Evolutionary conservation across 30 jellyfish, hydroid and myxozoan species (phyloP), one percentile per base, ranked within the genome.

Genomic region (Catostylus mosaicus): DNA sequence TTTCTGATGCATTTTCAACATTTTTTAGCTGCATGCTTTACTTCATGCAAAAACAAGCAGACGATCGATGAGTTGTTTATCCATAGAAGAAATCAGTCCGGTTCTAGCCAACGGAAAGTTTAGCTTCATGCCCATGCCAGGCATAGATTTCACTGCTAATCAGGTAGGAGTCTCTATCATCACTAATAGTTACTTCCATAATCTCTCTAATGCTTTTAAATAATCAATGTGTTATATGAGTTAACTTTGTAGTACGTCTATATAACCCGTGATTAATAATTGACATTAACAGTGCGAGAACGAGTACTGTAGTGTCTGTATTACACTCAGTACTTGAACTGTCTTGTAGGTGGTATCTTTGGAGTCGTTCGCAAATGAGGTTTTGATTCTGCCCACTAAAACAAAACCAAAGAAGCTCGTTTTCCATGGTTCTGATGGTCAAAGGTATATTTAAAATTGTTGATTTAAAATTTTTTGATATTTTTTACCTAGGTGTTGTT

Each of bases 371-470:
- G 77, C 95, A 19, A 59, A 84, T 43, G 99, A 95, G 9, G 92
- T 95, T 24, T 46, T 77, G 61, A 95, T 95, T 22, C 86, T 95
- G 61, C 99, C 99, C 36, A 95, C 99, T 14, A 95, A 95, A 80
- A 95, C 99, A 18, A 95, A 95, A 51, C 99, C 99, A 37, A 95
- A 95, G 96, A 95, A 95, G 60, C 93, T 95, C n/a, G 88, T 79
- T 20, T 75, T 89, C 96, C 69, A 85, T 60, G 99, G 97, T 5
- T 89, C 96, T 1, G 97, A 95, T 80, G 97, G 97, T 3, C 97
- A 84, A 43, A 89, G 89, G 98, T 93, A 46, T 19, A 61, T 30
- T 5, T n/a, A n/a, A n/a, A n/a, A n/a, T n/a, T n/a, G n/a, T n/a
- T n/a, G n/a, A n/a, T n/a, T n/a, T n/a, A n/a, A n/a, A n/a, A n/a